Conservation (phyloP, 2,888 invertebrate genomes). For the Parnassius glacialis region DNA sequence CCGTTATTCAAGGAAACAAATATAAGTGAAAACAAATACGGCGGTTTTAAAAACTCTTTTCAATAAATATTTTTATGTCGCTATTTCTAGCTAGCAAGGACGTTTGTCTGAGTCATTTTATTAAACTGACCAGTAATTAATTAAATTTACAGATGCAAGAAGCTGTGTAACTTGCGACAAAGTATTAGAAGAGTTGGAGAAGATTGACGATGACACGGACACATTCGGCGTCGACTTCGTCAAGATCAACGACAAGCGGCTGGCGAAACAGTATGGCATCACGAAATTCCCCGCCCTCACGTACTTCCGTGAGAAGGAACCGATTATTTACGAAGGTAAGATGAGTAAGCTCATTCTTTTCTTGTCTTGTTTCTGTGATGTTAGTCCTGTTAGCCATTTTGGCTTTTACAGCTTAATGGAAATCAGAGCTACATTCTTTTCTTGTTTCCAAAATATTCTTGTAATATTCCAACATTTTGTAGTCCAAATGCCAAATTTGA, state of each 20-base stretch:
- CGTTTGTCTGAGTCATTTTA: too few species aligned
- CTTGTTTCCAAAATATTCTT: too few species aligned
- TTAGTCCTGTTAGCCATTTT: too few species aligned
- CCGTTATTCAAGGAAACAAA: too few species aligned
- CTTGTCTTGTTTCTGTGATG: background rate
- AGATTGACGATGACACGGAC: conserved; percentile 97
- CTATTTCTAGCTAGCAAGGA: too few species aligned
- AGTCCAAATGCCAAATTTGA: too few species aligned
- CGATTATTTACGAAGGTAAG: conserved; percentile 95
- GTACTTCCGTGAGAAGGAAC: conserved; percentile 97
- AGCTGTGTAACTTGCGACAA: conserved; percentile 96
- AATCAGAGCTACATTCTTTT: conserved; percentile 1
- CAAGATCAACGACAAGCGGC: conserved; percentile 97
- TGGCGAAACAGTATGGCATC: conserved; percentile 97
- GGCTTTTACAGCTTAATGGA: too few species aligned
- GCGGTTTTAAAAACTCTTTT: too few species aligned
- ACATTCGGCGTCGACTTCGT: conserved; percentile 97
- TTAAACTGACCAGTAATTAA: background rate
- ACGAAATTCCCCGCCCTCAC: conserved; percentile 97
- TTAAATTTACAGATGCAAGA: conserved; percentile 86
- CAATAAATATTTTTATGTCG: too few species aligned
- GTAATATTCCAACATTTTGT: too few species aligned
- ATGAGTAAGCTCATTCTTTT: conserved; percentile 8
- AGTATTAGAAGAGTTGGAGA: conserved; percentile 94
- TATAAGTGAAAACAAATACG: too few species aligned